These are phyloP conservation scores for Spodoptera picta DNA, from an alignment of 2,888 invertebrate genomes.

Conservation along the genomic window DNA sequence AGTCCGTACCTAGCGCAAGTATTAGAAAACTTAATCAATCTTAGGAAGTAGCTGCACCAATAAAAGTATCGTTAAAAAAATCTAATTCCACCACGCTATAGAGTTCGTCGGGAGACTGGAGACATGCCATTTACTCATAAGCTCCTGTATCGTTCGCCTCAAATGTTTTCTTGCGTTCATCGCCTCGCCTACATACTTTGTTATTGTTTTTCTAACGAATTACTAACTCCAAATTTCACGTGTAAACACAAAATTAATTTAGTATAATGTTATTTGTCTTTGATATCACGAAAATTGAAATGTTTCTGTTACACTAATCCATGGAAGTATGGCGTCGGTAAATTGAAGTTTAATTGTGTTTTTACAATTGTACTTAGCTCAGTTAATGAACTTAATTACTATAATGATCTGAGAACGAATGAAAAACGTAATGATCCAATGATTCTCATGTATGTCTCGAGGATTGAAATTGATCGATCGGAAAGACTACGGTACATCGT, in stretches of 20 bases:
- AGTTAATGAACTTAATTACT: conserved; percentile 28
- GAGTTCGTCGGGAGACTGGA: conserved; percentile 50
- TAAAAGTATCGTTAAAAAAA: conserved; percentile 26
- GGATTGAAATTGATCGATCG: conserved; percentile 29
- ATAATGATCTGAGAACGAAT: conserved; percentile 40
- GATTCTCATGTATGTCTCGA: conserved; percentile 31
- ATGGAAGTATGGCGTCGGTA: conserved; percentile 23
- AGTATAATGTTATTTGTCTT: conserved; percentile 25
- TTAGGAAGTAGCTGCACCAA: neutral
- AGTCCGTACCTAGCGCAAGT: neutral
- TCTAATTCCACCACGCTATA: conserved; percentile 16
- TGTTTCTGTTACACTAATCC: conserved; percentile 12
- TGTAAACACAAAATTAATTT: conserved; percentile 60
- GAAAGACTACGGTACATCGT: neutral
- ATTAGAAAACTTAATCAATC: conserved; percentile 2
- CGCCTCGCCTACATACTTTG: conserved; percentile 53
- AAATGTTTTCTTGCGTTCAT: conserved; percentile 67
- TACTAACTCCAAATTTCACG: conserved; percentile 61
- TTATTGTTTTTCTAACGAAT: conserved; percentile 69
- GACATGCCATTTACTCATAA: conserved; percentile 51
- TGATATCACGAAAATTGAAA: conserved; percentile 11
- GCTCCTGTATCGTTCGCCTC: conserved; percentile 59
- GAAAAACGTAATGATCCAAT: conserved; percentile 30
- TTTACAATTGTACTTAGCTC: conserved; percentile 8
- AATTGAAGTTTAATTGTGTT: conserved; percentile 31